Evolutionary conservation across 2,888 invertebrate genomes (phyloP).

Genomic region (Cerceris rybyensis): DNA sequence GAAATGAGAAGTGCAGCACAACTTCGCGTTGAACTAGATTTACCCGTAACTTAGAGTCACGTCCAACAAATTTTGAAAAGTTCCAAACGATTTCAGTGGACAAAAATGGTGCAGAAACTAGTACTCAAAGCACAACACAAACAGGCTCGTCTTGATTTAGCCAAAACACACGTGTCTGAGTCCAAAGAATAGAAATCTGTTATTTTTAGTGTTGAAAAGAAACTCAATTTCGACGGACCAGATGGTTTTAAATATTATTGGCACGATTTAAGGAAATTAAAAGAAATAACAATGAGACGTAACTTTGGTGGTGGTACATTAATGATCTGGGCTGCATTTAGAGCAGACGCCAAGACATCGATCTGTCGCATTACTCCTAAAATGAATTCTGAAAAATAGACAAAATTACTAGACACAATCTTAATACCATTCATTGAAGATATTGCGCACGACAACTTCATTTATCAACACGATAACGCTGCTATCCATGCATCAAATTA

Average conservation of each 20-base stretch:
- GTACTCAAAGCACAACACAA: constrained; percentile 12
- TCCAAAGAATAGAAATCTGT: constrained; percentile 15
- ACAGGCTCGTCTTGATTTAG: constrained; percentile 5
- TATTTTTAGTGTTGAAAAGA: constrained; percentile 22
- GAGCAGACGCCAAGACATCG: not conserved
- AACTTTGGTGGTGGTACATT: constrained; percentile 24
- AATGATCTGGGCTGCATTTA: constrained; percentile 24
- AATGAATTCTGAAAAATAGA: constrained; percentile 18
- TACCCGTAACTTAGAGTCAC: constrained; percentile 11
- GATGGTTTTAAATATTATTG: constrained; percentile 31
- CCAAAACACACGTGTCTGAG: constrained; percentile 5
- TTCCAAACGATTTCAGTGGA: constrained; percentile 17
- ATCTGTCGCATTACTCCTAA: constrained; percentile 7
- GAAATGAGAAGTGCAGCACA: constrained; percentile 16
- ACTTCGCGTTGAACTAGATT: not conserved
- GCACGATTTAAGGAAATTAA: constrained; percentile 20
- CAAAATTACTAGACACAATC: constrained; percentile 1
- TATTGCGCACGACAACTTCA: too few species aligned
- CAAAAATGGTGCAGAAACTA: constrained; percentile 17
- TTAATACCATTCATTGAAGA: constrained; percentile 13
- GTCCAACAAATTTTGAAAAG: constrained; percentile 27
- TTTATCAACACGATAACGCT: too few species aligned
- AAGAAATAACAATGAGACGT: constrained; percentile 9
- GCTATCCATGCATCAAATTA: too few species aligned
- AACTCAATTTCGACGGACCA: constrained; percentile 25